Evolutionary conservation across 2,113 vertebrate genomes (phyloP), one percentile per base, ranked within the genome.

Genomic region (Chaetodon auriga): DNA sequence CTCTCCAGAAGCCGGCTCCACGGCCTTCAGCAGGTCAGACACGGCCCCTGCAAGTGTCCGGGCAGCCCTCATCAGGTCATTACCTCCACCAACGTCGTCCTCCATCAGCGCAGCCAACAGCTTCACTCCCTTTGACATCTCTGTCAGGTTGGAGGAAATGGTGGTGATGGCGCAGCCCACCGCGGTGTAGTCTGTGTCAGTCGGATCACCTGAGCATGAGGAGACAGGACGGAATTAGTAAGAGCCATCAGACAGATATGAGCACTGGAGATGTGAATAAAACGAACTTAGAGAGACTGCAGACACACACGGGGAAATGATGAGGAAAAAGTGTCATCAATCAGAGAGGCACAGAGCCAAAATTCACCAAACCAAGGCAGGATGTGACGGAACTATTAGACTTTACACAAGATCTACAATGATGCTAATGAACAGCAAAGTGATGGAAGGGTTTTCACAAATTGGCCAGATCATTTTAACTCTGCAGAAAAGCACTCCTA

Each of bases 91-190:
- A 72, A 98, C 95, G 0, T 99, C 98, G 1, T 99, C 97, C 14
- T 99, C 98, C 97, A 99, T 98, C 76, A 99, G 95, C 0, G 98
- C 98, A 0, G 99, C 99, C 90, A 99, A 92, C 63, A 99, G 94
- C 92, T 99, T 99, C 85, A 99, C 99, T 0, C 99, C 99, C 94
- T 98, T 99, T 70, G 99, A 99, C 99, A 99, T 99, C 92, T 99
- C 98, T 0, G 98, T 99, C 93, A 99, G 95, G 95, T 99, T 99
- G 86, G 99, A 99, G 60, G 98, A 99, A 89, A 99, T 99, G 55
- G 99, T 99, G 81, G 99, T 99, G 93, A 99, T 99, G 18, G 99
- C 99, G 19, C 99, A 99, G 41, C 99, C 99, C 89, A 99, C 99
- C 0, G 99, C 99, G 0, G 98, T 99, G 90, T 99, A 99, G 90